A percentile compares a stretch with the other conserved stretches of the same genome.
phyloP scores from a whole-genome alignment of 2,797 vertebrate species.

The Poecilia velifera region DNA sequence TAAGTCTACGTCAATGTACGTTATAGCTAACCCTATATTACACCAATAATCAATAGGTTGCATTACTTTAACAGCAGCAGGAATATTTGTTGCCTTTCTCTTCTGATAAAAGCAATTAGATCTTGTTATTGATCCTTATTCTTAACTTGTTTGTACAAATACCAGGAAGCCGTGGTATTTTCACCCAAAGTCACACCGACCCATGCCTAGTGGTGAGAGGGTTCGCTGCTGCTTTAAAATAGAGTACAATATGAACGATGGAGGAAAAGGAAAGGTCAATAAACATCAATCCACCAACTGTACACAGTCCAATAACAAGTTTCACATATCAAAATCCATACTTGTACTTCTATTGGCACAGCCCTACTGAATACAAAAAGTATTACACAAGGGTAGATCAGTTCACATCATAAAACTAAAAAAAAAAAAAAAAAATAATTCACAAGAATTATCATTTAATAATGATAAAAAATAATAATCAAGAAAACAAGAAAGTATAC shows the following conservation, averaged over 20 bases:
- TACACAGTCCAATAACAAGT: conserved; percentile 73
- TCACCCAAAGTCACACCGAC: background rate
- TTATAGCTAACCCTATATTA: background rate
- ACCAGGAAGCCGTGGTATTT: background rate
- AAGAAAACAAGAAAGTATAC: conserved; percentile 76
- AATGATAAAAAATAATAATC: conserved; percentile 49
- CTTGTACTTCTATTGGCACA: conserved; percentile 85
- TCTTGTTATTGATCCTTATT: background rate
- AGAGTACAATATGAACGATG: conserved; percentile 50
- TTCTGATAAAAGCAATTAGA: background rate
- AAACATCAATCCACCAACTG: conserved; percentile 70
- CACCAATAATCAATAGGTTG: background rate
- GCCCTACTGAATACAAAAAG: conserved; percentile 86
- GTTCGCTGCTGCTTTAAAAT: conserved; percentile 55
- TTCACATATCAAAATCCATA: conserved; percentile 79
- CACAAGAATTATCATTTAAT: conserved; percentile 73
- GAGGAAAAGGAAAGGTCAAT: conserved; percentile 25
- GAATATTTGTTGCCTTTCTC: background rate
- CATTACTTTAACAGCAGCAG: background rate
- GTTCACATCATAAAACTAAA: conserved; percentile 82
- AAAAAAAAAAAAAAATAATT: conserved; percentile 63
- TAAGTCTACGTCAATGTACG: background rate
- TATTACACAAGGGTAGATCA: conserved; percentile 81
- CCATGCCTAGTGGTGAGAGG: conserved; percentile 8
- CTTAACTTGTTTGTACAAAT: background rate